Percentiles rank a stretch among this genome's conserved stretches.
phyloP scores from a whole-genome alignment of 2,888 invertebrate species.

The Lysandra coridon region DNA sequence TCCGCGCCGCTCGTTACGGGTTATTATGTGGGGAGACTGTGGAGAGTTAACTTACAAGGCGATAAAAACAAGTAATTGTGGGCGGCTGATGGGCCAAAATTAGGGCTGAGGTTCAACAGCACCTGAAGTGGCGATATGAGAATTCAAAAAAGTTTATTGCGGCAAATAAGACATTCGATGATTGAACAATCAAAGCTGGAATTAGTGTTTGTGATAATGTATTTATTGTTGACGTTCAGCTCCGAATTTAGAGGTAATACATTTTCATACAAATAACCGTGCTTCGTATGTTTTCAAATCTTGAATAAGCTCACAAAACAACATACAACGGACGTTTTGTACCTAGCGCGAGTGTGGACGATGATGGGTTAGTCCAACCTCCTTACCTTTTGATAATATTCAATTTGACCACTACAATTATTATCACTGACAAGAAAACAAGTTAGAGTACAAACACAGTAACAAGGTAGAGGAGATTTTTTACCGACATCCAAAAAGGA shows the following conservation, averaged over 20 bases:
- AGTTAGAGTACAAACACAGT: not conserved
- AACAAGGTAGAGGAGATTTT: too few species aligned
- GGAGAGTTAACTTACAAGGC: not conserved
- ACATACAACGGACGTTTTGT: too few species aligned
- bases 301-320: too few species aligned
- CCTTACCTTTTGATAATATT: too few species aligned
- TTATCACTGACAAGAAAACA: not conserved
- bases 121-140: not conserved
- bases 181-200: not conserved
- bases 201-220: not conserved
- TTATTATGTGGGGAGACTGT: conserved; percentile 16
- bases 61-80: conserved; percentile 13
- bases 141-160: not conserved
- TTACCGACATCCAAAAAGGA: too few species aligned
- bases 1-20: not conserved
- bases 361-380: too few species aligned
- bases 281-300: too few species aligned
- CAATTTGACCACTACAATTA: too few species aligned
- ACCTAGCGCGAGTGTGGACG: too few species aligned
- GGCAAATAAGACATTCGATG: not conserved
- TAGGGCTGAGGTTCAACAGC: not conserved
- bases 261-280: too few species aligned
- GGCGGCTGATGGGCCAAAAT: not conserved
- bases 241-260: not conserved
- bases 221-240: not conserved